A percentile compares a stretch with the other conserved stretches of the same genome.
Conservation (phyloP, 1,140 invertebrate species). For the Stratiolaelaps scimitus region DNA sequence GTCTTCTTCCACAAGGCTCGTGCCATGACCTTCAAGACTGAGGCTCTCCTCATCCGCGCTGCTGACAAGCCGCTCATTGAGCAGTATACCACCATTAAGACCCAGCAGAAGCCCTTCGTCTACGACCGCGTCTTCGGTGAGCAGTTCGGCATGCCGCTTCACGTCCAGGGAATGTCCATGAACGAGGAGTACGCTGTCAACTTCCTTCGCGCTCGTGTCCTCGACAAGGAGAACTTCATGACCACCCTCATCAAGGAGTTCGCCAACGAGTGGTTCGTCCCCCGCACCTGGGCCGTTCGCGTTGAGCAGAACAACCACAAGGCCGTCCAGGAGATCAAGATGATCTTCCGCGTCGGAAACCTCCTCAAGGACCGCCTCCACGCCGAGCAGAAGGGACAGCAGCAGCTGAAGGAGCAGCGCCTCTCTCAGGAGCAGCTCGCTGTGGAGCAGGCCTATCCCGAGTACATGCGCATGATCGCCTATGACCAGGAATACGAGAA, state of each 20-base stretch:
- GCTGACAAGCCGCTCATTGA: slow-evolving; percentile 3
- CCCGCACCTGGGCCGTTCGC: slow-evolving; percentile 12
- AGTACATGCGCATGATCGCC: slow-evolving; percentile 23
- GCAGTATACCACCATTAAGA: slow-evolving; percentile 9
- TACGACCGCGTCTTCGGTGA: background rate
- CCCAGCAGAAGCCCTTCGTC: slow-evolving; percentile 27
- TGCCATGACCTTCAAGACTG: slow-evolving; percentile 24
- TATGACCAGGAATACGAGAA: slow-evolving; percentile 18
- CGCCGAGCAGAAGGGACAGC: background rate
- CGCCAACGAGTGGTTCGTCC: slow-evolving; percentile 12
- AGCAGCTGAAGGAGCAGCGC: slow-evolving; percentile 3
- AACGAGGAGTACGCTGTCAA: background rate
- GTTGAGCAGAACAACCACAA: background rate
- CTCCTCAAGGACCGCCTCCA: slow-evolving; percentile 11
- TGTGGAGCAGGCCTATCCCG: slow-evolving; percentile 3
- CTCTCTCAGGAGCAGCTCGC: slow-evolving; percentile 16
- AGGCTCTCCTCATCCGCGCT: slow-evolving; percentile 23
- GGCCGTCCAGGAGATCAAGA: slow-evolving; percentile 17
- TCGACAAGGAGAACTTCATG: background rate
- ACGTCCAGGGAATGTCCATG: slow-evolving; percentile 7
- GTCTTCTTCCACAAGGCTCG: slow-evolving; percentile 26
- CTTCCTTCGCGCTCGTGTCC: background rate
- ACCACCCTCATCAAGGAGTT: slow-evolving; percentile 2
- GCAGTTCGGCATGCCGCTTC: slow-evolving; percentile 9
- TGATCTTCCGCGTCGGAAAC: slow-evolving; percentile 17